Base-by-base conservation (phyloP, 2,888 invertebrate species). In the Leptinotarsa haldemani region DNA sequence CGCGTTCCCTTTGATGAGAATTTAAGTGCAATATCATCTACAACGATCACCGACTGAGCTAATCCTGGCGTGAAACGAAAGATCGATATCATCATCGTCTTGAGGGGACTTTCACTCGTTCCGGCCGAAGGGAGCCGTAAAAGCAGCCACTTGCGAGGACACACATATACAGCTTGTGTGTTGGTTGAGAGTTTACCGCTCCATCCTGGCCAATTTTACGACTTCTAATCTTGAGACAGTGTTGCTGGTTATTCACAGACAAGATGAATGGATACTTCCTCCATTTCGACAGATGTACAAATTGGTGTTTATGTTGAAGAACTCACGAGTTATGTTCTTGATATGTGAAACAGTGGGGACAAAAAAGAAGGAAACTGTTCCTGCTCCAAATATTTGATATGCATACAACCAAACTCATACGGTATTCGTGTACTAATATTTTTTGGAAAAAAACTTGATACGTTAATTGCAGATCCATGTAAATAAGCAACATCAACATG, bases 1-100 rank as follows among this genome's bases (percentile, higher is more conserved):
- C 5, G 50, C 40, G 9, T 52, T 56, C 97, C 97, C 56, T n/a
- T 18, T 56, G 56, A 56, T 56, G 56, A 56, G 20, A 56, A 56
- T 56, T n/a, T 20, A n/a, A 20, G 18, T 56, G 20, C 18, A 58
- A 25, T 58, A 22, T 61, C 61, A n/a, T 58, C 12, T 56, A 13
- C 20, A 16, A 30, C 48, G 15, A 61, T 40, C 65, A 74, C 56
- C 69, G 30, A 61, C 71, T 47, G 74, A 65, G 58, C 74, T 71
- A 71, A 71, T 65, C 69, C 69, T 64, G 40, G 67, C 69, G 70
- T 67, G 71, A 69, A 71, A 66, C 48, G 53, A 18, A 40, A 69
- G 73, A 76, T 76, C 76, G 76, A 76, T 76, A 76, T 56, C 63
- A 47, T 58, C 71, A 71, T 68, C 73, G 69, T 71, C 67, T 73